phyloP scores from a whole-genome alignment of 2,113 vertebrate genomes.

The Hylia prasina region DNA sequence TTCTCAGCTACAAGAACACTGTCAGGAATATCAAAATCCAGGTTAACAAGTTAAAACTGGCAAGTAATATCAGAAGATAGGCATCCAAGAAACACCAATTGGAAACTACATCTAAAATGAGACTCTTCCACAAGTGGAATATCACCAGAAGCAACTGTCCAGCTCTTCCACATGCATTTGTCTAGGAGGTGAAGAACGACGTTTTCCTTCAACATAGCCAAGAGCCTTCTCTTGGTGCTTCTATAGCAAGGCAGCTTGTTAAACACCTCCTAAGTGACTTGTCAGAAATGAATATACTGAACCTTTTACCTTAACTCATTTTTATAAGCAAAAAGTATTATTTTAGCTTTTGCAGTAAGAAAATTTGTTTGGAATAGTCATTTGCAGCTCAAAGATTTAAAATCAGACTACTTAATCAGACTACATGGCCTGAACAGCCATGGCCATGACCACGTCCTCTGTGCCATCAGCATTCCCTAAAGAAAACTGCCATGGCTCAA shows the following conservation, averaged over 20 bases:
- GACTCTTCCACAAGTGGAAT: neutral
- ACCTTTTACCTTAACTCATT: neutral
- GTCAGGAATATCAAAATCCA: neutral
- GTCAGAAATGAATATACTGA: neutral
- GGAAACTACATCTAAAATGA: neutral
- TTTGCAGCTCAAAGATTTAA: neutral
- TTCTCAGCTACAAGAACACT: neutral
- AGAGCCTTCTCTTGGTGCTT: neutral
- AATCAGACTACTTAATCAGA: neutral
- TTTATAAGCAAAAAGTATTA: neutral
- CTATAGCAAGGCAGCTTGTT: neutral
- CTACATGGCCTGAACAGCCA: neutral
- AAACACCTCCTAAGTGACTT: neutral
- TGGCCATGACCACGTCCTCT: too few species aligned
- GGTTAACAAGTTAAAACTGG: neutral
- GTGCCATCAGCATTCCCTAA: neutral
- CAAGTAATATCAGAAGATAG: neutral
- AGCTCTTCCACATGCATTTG: rapidly evolving
- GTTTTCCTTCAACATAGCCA: neutral
- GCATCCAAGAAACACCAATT: neutral
- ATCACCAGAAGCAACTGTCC: neutral
- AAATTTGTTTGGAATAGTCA: neutral
- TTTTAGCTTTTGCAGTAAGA: neutral
- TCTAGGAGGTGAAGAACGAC: rapidly evolving
- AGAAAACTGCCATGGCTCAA: neutral